Base-by-base conservation (phyloP, 2,888 invertebrate genomes). In the Caradrina kadenii region DNA sequence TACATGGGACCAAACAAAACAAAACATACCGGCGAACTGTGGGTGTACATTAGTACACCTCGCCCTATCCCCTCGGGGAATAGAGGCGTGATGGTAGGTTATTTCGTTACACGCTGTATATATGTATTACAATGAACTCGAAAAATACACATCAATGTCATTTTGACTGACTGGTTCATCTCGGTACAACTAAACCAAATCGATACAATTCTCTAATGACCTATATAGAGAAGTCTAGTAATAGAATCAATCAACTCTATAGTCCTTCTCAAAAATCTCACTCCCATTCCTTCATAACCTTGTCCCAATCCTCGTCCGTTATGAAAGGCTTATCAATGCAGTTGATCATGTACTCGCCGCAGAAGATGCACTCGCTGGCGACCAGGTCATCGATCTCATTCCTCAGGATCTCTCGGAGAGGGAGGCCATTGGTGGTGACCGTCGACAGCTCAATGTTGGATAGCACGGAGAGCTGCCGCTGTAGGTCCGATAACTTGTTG, bases 331-430 rank as follows among this genome's bases (percentile, higher is more conserved):
- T 97, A 91, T 99, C 99, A 69, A 99, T 98, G 54, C 98, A 97
- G 80, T 98, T 97, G 86, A 99, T 99, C 97, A 99, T 98, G 85
- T 97, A 96, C 81, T 99, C 98, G 4, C 99, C 99, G 90, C 99
- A 99, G 94, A 98, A 99, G 7, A 99, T 96, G 91, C 99, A 99
- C 93, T 99, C 99, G 0, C 97, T 97, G 0, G 99, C 99, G 1
- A 99, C 96, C 2, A 99, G 97, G 86, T 98, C 98, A 92, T 99
- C 99, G 48, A 99, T 97, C 85, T 99, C 98, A 53, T 97, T 96
- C 92, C 98, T 97, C 0, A 98, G 93, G 75, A 97, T 96, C 76
- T 98, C 97, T 56, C 97, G 95, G 0, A 96, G 94, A 91, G 96
- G 88, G 93, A 97, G 73, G 85, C 96, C 80, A 96, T 80, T 91